phyloP scores from a whole-genome alignment of 2,797 vertebrate species.

The Mareca penelope region DNA sequence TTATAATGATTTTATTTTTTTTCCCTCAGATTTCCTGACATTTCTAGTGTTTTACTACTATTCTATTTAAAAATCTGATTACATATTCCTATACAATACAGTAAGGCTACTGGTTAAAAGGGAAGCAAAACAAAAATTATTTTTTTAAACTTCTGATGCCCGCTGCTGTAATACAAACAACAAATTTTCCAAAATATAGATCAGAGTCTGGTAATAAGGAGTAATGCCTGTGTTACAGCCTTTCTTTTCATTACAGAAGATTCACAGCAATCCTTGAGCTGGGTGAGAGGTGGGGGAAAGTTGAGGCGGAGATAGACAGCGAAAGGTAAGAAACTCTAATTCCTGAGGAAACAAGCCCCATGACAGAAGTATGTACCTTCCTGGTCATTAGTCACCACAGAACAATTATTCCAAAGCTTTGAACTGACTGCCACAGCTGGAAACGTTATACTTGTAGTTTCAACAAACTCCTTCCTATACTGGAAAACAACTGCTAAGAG shows the following conservation, averaged over 20 bases:
- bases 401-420: background rate
- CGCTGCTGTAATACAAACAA: background rate
- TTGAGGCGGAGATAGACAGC: background rate
- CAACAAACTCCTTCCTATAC: background rate
- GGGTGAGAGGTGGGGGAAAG: background rate
- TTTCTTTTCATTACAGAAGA: background rate
- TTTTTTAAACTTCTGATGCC: background rate
- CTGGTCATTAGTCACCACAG: background rate
- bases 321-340: background rate
- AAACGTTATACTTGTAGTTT: background rate
- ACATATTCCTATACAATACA: background rate
- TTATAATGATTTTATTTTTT: background rate
- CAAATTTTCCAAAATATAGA: background rate
- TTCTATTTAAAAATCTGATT: background rate
- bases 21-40: background rate
- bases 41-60: background rate
- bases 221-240: background rate
- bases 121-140: background rate
- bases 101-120: background rate
- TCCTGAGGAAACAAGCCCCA: background rate
- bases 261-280: background rate
- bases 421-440: background rate
- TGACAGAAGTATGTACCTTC: background rate
- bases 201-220: background rate
- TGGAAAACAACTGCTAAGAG: background rate